Percentiles rank a stretch among this genome's conserved stretches.
Evolutionary conservation across 2,888 invertebrate genomes (phyloP).

Genomic region (Machimus rusticus): DNA sequence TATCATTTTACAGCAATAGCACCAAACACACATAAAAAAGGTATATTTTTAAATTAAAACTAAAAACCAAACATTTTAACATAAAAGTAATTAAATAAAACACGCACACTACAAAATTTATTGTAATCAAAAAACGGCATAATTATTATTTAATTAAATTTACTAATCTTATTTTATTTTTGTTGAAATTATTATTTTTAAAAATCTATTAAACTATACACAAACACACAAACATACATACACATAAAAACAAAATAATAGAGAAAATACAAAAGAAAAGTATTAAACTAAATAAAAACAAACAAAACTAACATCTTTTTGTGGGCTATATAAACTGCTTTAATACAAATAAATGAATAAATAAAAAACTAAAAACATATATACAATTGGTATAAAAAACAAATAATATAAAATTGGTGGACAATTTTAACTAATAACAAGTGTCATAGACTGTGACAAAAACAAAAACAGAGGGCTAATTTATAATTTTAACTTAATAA

Average conservation of each 20-base stretch:
- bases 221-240: background rate
- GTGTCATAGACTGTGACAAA: background rate
- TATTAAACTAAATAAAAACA: constrained; percentile 20
- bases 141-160: too few relatives aligned
- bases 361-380: background rate
- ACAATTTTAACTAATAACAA: background rate
- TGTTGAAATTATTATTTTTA: too few relatives aligned
- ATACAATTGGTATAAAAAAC: background rate
- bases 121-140: too few relatives aligned
- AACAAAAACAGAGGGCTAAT: constrained; percentile 22
- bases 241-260: background rate
- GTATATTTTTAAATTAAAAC: background rate
- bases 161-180: too few relatives aligned
- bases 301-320: constrained; percentile 37
- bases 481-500: background rate
- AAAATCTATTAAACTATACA: background rate
- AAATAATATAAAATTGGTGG: background rate
- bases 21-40: background rate
- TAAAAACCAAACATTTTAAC: background rate
- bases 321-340: constrained; percentile 42
- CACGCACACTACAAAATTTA: background rate
- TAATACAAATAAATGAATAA: background rate
- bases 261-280: background rate
- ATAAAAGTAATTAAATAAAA: background rate
- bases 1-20: background rate